Evolutionary conservation across 2,797 vertebrate genomes (phyloP).

Genomic region (Hyperoplus immaculatus): DNA sequence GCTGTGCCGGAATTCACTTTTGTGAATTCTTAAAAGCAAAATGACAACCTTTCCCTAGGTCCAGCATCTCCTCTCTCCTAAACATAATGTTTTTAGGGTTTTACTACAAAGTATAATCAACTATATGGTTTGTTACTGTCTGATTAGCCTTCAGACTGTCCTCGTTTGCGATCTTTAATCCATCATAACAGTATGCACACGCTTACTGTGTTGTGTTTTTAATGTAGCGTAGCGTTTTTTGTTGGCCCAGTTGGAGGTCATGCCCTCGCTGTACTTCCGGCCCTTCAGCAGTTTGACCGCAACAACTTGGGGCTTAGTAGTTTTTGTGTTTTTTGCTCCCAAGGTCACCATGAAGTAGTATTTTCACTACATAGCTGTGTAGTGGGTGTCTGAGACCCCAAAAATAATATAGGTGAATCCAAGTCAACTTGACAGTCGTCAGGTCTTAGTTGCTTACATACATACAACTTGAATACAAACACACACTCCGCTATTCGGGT

Average conservation of each 20-base stretch:
- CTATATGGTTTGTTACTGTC: background rate
- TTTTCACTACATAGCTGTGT: constrained; percentile 10
- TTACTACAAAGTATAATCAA: background rate
- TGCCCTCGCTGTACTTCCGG: background rate
- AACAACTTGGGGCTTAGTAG: background rate
- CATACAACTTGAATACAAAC: constrained; percentile 15
- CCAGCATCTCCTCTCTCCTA: background rate
- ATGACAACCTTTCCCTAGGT: background rate
- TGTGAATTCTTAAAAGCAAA: background rate
- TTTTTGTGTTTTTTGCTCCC: background rate
- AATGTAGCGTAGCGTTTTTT: background rate
- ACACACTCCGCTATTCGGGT: constrained; percentile 8
- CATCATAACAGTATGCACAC: background rate
- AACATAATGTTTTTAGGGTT: background rate
- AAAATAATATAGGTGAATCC: constrained; percentile 22
- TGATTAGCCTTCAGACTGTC: background rate
- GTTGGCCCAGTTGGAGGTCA: background rate
- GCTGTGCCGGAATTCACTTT: no score
- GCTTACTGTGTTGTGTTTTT: background rate
- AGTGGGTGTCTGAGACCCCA: background rate
- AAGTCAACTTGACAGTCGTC: constrained; percentile 8
- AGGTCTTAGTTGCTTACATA: constrained; percentile 23
- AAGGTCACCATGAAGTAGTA: constrained; percentile 15
- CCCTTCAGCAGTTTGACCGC: background rate
- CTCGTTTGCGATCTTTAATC: background rate